Evolutionary conservation across 2,113 vertebrate genomes (phyloP).

Genomic region (Lophotis ruficrista): DNA sequence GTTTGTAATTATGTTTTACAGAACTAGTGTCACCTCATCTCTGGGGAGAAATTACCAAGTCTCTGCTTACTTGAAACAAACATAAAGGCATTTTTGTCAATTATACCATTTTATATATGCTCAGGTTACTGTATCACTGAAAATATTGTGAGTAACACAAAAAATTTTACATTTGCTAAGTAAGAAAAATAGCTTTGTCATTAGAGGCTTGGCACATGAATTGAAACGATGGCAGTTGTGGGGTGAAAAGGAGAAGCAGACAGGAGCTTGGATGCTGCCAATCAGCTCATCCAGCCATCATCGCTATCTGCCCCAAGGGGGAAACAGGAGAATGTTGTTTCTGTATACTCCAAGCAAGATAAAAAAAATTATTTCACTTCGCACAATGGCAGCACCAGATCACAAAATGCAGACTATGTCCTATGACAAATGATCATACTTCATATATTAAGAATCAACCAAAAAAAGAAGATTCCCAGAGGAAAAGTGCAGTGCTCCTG

Average conservation of each 20-base stretch:
- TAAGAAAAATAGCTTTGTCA: background rate
- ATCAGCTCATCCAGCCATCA: background rate
- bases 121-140: background rate
- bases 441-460: background rate
- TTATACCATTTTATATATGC: background rate
- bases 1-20: background rate
- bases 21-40: background rate
- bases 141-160: background rate
- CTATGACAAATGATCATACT: background rate
- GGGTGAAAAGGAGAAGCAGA: background rate
- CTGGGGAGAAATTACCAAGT: background rate
- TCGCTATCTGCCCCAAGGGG: background rate
- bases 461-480: background rate
- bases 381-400: background rate
- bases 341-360: background rate
- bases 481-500: background rate
- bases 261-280: background rate
- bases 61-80: background rate
- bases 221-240: background rate
- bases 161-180: background rate
- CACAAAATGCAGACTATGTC: background rate
- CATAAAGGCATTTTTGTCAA: background rate
- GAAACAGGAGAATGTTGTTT: background rate
- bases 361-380: background rate
- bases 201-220: background rate